Conservation (phyloP, 53 echinoderm and acorn worm species). For the Temnopleurus reevesii region DNA sequence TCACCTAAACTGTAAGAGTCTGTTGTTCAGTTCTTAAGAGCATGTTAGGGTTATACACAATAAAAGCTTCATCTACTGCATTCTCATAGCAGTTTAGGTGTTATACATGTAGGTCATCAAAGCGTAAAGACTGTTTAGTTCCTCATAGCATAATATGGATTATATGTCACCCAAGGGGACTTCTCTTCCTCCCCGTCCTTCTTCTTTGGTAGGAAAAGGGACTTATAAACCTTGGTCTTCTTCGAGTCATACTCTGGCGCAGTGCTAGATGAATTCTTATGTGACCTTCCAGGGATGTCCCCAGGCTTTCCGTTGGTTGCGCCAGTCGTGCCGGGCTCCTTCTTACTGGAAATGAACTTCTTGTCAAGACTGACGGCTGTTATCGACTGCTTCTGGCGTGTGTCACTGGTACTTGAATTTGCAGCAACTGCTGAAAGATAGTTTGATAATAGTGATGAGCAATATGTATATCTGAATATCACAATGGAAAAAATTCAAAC, state of each 20-base stretch:
- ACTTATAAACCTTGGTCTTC: slow-evolving; percentile 84
- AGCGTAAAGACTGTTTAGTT: neutral
- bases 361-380: neutral
- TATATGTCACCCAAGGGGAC: slow-evolving; percentile 91
- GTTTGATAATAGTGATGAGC: too few relatives aligned
- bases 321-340: neutral
- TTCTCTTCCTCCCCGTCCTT: slow-evolving; percentile 58
- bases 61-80: neutral
- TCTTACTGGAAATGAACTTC: slow-evolving; percentile 38
- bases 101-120: neutral
- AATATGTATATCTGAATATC: too few relatives aligned
- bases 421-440: neutral
- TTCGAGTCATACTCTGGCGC: slow-evolving; percentile 79
- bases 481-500: too few relatives aligned
- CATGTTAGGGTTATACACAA: neutral
- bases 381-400: neutral
- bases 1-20: too few relatives aligned
- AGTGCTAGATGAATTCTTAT: slow-evolving; percentile 14
- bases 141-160: slow-evolving; percentile 91
- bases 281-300: slow-evolving; percentile 16
- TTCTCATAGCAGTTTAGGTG: neutral
- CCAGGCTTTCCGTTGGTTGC: neutral
- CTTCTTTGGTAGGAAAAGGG: slow-evolving; percentile 80
- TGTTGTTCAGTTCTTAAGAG: too few relatives aligned
- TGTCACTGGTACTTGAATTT: neutral